Evolutionary conservation across 64 coral and sea anemone species (phyloP), one percentile per base, ranked within the genome.

Genomic region (Stylophora pistillata): DNA sequence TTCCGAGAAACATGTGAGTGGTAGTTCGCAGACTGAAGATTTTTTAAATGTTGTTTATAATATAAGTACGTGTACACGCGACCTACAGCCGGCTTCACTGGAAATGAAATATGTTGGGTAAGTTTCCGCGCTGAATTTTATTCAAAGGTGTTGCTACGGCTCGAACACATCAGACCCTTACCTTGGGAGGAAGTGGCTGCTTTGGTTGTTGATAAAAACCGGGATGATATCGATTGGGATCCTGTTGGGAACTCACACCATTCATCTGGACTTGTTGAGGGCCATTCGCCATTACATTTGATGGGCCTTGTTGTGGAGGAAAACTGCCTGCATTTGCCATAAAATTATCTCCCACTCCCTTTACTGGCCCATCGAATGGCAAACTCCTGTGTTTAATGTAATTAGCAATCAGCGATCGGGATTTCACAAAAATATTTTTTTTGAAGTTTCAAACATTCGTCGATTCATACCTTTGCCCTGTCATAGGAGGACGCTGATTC

Each of bases 401-500:
- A 47, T 53, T 10, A 53, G 33, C 15, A 52, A 16, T 70, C 13
- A 54, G 61, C 53, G 62, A 84, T 84, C 80, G 58, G 62, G 21
- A 69, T 62, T 63, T 47, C 37, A 47, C 21, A 27, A 53, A 84
- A 69, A 13, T 15, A 68, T 14, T 84, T 84, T 84, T 84, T 84
- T 68, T 47, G 53, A 69, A 84, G 6, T 37, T 37, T 60, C 61
- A 33, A 64, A 82, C 58, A 82, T 84, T 84, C 80, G 80, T 84
- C 37, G 37, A 47, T 47, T 47, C 80, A 84, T 84, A 84, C 80
- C 80, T 84, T 84, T 84, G 80, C 23, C 80, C 91, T 41, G 80
- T 47, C 74, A 88, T 87, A 27, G 94, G 89, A 74, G 94, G 89
- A 79, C 95, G 91, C 79, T 96, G 95, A 93, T 89, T 96, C 91